Evolutionary conservation across 92 coral and sea anemone genomes (phyloP).

Genomic region (Epizoanthus rinbou): DNA sequence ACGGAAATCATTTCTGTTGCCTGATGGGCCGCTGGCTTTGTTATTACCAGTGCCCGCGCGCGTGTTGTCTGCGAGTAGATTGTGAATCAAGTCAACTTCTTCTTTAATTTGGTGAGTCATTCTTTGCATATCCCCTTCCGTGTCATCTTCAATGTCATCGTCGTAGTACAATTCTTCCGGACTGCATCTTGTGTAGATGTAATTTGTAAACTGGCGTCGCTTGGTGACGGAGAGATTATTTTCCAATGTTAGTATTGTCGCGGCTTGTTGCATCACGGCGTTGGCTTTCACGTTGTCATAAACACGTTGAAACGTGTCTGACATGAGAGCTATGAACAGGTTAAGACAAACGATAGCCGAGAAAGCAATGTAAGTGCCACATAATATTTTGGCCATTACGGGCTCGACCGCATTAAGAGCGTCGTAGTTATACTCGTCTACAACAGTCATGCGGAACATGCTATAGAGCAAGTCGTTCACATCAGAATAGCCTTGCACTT

Average conservation of each 20-base stretch:
- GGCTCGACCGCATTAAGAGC: slow-evolving; percentile 79
- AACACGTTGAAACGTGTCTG: slow-evolving; percentile 97
- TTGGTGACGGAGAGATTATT: slow-evolving; percentile 65
- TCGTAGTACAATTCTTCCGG: slow-evolving; percentile 92
- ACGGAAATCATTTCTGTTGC: slow-evolving; percentile 51
- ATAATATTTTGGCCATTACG: slow-evolving; percentile 88
- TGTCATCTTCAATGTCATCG: slow-evolving; percentile 74
- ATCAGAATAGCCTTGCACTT: slow-evolving; percentile 75
- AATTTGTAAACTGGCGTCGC: slow-evolving; percentile 71
- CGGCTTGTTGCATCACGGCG: slow-evolving; percentile 96
- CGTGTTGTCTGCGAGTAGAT: slow-evolving; percentile 11
- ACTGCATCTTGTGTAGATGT: slow-evolving; percentile 80
- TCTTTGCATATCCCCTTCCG: slow-evolving; percentile 79
- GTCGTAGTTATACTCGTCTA: slow-evolving; percentile 89
- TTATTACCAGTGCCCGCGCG: slow-evolving; percentile 42
- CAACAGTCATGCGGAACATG: slow-evolving; percentile 97
- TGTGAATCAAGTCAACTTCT: slow-evolving; percentile 69
- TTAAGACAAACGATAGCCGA: slow-evolving; percentile 88
- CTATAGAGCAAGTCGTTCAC: slow-evolving; percentile 77
- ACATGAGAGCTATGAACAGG: slow-evolving; percentile 92
- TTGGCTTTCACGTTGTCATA: slow-evolving; percentile 97
- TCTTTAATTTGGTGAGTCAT: slow-evolving; percentile 95
- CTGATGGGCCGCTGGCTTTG: slow-evolving; percentile 27
- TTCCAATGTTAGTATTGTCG: slow-evolving; percentile 78
- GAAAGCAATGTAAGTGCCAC: slow-evolving; percentile 97